Percentiles rank a stretch among this genome's conserved stretches.
These are phyloP conservation scores for Rhyacichthys aspro DNA, from an alignment of 2,797 vertebrate genomes.

Conservation along the genomic window DNA sequence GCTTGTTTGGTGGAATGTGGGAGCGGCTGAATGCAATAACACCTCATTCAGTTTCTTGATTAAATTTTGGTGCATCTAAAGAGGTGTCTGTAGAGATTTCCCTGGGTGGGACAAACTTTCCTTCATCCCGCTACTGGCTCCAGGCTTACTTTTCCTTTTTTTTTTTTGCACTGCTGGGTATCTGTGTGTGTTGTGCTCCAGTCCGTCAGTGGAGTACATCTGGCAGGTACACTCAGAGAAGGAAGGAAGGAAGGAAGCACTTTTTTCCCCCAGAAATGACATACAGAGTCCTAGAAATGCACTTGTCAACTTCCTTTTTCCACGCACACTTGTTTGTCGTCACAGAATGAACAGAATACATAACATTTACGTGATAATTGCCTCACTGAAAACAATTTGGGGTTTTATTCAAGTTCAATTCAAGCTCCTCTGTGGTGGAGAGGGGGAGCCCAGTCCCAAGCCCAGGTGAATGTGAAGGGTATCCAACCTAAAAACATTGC, in stretches of 20 bases:
- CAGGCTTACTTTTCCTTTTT: conserved; percentile 36
- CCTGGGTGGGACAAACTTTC: conserved; percentile 42
- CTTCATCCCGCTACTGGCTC: conserved; percentile 30
- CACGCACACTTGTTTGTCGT: conserved; percentile 49
- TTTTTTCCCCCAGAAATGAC: conserved; percentile 37
- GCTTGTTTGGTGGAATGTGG: conserved; percentile 44
- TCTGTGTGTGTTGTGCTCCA: neutral
- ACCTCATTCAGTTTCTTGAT: conserved; percentile 66
- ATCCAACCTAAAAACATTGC: too few relatives aligned
- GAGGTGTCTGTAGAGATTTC: conserved; percentile 48
- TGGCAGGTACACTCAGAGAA: conserved; percentile 21
- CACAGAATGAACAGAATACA: too few relatives aligned
- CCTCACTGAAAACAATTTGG: too few relatives aligned
- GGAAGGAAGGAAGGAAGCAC: conserved; percentile 27
- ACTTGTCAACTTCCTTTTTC: conserved; percentile 46
- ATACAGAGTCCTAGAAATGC: conserved; percentile 40
- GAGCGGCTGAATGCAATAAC: conserved; percentile 54
- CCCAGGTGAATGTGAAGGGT: too few relatives aligned
- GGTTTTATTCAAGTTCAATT: too few relatives aligned
- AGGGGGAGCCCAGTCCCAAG: too few relatives aligned
- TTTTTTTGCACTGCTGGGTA: conserved; percentile 2
- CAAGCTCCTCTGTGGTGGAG: too few relatives aligned
- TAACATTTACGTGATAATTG: too few relatives aligned
- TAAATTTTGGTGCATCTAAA: conserved; percentile 63
- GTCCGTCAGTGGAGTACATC: conserved; percentile 20